These are phyloP conservation scores for Saccostrea cuccullata DNA, from an alignment of 1,140 invertebrate genomes.

Conservation along the genomic window DNA sequence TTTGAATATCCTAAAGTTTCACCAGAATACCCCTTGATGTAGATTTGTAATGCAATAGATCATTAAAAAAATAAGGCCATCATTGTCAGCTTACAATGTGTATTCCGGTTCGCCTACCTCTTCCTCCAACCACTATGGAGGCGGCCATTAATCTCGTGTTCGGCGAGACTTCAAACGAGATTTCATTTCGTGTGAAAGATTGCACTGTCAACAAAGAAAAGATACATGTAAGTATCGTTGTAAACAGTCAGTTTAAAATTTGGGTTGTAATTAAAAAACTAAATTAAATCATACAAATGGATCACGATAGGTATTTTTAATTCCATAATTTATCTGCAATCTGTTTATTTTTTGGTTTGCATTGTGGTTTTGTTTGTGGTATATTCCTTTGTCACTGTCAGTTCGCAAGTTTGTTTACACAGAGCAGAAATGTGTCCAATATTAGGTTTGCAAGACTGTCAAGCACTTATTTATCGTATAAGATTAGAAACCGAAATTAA, in stretches of 20 bases:
- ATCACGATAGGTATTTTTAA: no score
- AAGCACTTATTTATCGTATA: no score
- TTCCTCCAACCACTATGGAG: slow-evolving; percentile 23
- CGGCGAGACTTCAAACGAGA: not conserved
- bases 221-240: not conserved
- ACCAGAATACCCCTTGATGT: no score
- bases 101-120: not conserved
- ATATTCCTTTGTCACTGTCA: not conserved
- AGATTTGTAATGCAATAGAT: no score
- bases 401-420: not conserved
- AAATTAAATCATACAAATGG: no score
- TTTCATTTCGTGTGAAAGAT: not conserved
- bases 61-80: not conserved
- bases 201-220: slow-evolving; percentile 20
- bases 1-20: no score
- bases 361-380: no score
- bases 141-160: slow-evolving; percentile 38
- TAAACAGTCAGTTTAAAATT: no score
- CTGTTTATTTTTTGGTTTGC: no score
- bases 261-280: no score
- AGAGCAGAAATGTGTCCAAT: not conserved
- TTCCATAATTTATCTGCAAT: no score
- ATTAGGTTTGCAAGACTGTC: not conserved
- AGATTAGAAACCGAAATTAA: no score
- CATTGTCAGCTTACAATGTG: not conserved